phyloP scores from a whole-genome alignment of 2,797 vertebrate genomes.

The Otolemur crassicaudatus region DNA sequence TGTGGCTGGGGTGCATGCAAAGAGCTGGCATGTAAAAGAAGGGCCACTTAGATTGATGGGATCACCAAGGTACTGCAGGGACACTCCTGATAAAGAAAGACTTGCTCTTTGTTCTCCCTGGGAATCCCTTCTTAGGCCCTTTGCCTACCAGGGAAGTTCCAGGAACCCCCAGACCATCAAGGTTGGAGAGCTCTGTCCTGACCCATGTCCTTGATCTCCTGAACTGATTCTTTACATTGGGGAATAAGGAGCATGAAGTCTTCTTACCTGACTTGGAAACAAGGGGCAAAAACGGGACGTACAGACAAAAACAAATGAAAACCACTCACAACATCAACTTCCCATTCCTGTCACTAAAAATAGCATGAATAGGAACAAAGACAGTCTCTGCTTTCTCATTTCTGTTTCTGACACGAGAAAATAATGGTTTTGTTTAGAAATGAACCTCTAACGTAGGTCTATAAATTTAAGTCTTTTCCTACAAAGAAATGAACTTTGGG shows the following conservation, averaged over 20 bases:
- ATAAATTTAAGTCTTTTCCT: constrained; percentile 14
- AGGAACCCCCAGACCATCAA: neutral
- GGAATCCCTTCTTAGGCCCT: neutral
- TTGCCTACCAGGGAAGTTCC: neutral
- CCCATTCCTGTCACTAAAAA: neutral
- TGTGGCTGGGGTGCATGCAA: neutral
- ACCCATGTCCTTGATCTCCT: neutral
- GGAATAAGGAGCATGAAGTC: neutral
- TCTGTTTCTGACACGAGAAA: neutral
- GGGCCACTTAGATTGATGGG: neutral
- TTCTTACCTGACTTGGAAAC: neutral
- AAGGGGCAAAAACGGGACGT: neutral
- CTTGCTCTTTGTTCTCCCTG: neutral
- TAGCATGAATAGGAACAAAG: neutral
- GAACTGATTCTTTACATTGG: neutral
- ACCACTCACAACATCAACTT: neutral
- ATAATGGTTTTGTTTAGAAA: constrained; percentile 28
- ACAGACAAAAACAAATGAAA: neutral
- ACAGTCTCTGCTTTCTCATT: neutral
- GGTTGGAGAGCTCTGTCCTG: neutral
- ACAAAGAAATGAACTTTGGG: neutral
- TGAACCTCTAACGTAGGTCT: constrained; percentile 9
- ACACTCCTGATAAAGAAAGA: neutral
- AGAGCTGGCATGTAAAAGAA: neutral
- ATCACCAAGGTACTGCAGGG: neutral